phyloP scores from a whole-genome alignment of 1,140 invertebrate species.

The Drosophila pachea region DNA sequence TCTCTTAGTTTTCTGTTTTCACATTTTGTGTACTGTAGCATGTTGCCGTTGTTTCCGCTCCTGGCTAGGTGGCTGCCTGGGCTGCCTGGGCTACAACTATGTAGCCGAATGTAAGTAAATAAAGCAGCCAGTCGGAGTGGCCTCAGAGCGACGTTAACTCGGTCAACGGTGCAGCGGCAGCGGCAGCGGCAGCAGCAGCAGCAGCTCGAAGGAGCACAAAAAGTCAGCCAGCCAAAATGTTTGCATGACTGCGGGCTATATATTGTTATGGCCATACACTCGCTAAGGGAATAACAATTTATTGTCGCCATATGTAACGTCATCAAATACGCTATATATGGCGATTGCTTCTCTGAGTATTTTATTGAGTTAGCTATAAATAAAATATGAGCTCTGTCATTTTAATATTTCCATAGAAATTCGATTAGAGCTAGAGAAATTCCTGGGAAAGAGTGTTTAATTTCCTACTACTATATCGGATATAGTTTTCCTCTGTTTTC shows the following conservation, averaged over 20 bases:
- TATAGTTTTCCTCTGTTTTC: too few species aligned
- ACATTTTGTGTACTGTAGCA: constrained; percentile 6
- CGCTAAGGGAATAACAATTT: neutral
- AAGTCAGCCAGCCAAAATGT: constrained; percentile 55
- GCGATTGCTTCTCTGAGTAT: neutral
- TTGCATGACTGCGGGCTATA: constrained; percentile 66
- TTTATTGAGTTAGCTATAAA: too few species aligned
- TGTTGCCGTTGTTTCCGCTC: constrained; percentile 5
- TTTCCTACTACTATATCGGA: too few species aligned
- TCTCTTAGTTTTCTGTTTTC: neutral
- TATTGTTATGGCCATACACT: constrained; percentile 52
- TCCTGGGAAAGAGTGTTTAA: neutral
- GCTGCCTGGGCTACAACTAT: neutral
- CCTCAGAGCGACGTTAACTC: constrained; percentile 43
- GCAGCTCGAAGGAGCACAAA: constrained; percentile 24
- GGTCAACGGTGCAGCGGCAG: constrained; percentile 36
- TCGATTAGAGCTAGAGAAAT: neutral
- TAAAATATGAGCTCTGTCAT: neutral
- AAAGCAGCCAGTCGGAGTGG: constrained; percentile 42
- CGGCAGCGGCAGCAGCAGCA: neutral
- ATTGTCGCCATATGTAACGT: neutral
- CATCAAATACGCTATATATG: neutral
- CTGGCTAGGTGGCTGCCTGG: neutral
- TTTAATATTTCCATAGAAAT: neutral
- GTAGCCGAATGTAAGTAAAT: constrained; percentile 49